These are phyloP conservation scores for Choristoneura fumiferana DNA, from an alignment of 1,140 invertebrate species.

Conservation along the genomic window DNA sequence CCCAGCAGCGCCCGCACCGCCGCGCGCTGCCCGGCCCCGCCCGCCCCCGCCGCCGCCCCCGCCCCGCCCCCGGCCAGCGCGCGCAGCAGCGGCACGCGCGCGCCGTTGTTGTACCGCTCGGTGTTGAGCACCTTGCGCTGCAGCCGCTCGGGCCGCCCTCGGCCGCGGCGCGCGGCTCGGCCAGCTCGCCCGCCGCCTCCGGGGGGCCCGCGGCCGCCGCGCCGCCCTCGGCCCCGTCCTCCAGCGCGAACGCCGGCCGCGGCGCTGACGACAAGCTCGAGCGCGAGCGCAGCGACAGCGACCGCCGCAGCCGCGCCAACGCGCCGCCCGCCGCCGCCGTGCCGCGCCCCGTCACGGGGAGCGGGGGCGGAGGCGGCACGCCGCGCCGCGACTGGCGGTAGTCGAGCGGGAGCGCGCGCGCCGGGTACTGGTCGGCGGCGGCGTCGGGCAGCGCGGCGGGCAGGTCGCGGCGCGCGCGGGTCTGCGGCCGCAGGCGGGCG, in stretches of 20 bases:
- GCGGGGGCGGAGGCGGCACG: slow-evolving; percentile 16
- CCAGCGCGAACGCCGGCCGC: slow-evolving; percentile 19
- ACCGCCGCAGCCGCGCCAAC: slow-evolving; percentile 50
- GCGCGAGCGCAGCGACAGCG: slow-evolving; percentile 32
- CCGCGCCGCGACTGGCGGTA: not conserved
- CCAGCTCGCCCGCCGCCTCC: slow-evolving; percentile 4
- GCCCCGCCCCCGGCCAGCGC: not conserved
- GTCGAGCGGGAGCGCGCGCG: slow-evolving; percentile 5
- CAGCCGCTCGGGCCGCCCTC: not conserved
- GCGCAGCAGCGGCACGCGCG: not conserved
- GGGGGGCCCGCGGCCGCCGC: slow-evolving; percentile 23
- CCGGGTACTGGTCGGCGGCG: not conserved
- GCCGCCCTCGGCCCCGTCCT: slow-evolving; percentile 22
- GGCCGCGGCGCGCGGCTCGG: no score
- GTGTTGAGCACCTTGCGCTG: slow-evolving; percentile 37
- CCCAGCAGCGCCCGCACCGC: slow-evolving; percentile 42
- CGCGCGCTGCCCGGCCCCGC: slow-evolving; percentile 28
- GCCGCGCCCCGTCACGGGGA: no score
- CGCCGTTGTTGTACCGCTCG: slow-evolving; percentile 35
- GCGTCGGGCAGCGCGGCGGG: not conserved
- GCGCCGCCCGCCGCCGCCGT: slow-evolving; percentile 39
- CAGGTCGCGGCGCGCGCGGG: not conserved
- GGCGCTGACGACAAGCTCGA: slow-evolving; percentile 26
- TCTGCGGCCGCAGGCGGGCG: no score
- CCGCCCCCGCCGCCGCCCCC: slow-evolving; percentile 10